Percentiles rank a stretch among this genome's conserved stretches.
Conservation (phyloP, 2,113 vertebrate species). For the Carollia perspicillata region DNA sequence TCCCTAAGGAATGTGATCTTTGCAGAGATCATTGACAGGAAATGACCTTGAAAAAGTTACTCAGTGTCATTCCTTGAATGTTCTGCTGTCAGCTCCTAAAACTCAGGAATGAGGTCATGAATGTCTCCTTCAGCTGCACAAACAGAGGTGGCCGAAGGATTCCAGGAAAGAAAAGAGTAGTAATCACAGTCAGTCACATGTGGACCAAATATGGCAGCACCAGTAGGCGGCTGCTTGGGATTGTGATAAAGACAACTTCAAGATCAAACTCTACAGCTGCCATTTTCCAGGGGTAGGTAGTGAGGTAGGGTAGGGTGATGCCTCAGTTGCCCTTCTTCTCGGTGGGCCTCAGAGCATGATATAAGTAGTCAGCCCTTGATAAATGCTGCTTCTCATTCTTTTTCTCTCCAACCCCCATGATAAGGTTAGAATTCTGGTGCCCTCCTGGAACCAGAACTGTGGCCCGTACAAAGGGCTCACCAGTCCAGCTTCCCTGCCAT, state of each 20-base stretch:
- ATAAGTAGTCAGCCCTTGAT: not conserved
- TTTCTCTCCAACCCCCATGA: fast-evolving
- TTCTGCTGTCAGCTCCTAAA: conserved; percentile 54
- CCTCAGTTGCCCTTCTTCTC: not conserved
- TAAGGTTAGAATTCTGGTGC: not conserved
- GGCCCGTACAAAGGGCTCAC: not conserved
- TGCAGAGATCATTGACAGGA: conserved; percentile 64
- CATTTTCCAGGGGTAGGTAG: not conserved
- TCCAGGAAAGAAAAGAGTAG: not conserved
- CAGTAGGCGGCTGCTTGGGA: not conserved
- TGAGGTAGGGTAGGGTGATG: not conserved
- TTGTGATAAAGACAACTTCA: not conserved
- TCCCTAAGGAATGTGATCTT: conserved; percentile 32
- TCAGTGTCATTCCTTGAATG: conserved; percentile 47
- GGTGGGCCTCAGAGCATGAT: not conserved
- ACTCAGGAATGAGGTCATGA: conserved; percentile 21
- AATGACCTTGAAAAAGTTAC: conserved; percentile 54
- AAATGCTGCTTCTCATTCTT: not conserved
- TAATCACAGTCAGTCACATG: not conserved
- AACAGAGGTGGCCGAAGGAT: conserved; percentile 26
- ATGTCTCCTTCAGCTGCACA: conserved; percentile 46
- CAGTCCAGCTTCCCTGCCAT: not conserved
- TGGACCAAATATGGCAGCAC: conserved; percentile 32
- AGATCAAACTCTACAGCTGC: too few species aligned
- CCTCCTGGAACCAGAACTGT: not conserved